These are phyloP conservation scores for Hydroisotoma schaefferi DNA, from an alignment of 2,888 invertebrate genomes.

Conservation along the genomic window DNA sequence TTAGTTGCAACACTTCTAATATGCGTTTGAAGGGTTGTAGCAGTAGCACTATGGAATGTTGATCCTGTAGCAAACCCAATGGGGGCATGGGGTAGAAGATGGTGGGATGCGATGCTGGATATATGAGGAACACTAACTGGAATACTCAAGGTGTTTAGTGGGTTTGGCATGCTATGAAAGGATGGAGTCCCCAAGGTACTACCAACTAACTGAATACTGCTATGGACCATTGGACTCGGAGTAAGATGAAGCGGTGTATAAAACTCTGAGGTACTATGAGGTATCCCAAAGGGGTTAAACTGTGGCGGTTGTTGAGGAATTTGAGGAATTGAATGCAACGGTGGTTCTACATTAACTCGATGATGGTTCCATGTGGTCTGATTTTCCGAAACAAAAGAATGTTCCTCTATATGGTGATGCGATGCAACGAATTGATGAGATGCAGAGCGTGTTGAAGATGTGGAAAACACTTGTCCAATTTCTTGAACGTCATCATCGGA, in stretches of 20 bases:
- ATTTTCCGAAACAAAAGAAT: neutral
- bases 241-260: slow-evolving; percentile 37
- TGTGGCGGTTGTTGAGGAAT: neutral
- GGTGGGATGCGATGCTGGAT: slow-evolving; percentile 26
- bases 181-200: slow-evolving; percentile 10
- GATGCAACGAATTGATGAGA: neutral
- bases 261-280: slow-evolving; percentile 20
- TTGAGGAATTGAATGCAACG: neutral
- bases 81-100: slow-evolving; percentile 20
- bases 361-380: neutral
- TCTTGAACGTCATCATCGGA: slow-evolving; percentile 35
- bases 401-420: neutral
- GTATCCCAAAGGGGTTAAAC: slow-evolving; percentile 20
- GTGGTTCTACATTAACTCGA: neutral
- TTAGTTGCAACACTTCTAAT: slow-evolving; percentile 47
- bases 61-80: slow-evolving; percentile 24
- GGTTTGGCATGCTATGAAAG: slow-evolving; percentile 20
- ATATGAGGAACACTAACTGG: slow-evolving; percentile 34
- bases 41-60: slow-evolving; percentile 34
- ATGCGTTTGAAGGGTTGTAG: slow-evolving; percentile 47
- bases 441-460: slow-evolving; percentile 1
- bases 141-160: slow-evolving; percentile 38
- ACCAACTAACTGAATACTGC: slow-evolving; percentile 43
- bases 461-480: slow-evolving; percentile 31
- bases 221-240: slow-evolving; percentile 39